Evolutionary conservation across 1,140 invertebrate species (phyloP).

Genomic region (Drosophila melanogaster): DNA sequence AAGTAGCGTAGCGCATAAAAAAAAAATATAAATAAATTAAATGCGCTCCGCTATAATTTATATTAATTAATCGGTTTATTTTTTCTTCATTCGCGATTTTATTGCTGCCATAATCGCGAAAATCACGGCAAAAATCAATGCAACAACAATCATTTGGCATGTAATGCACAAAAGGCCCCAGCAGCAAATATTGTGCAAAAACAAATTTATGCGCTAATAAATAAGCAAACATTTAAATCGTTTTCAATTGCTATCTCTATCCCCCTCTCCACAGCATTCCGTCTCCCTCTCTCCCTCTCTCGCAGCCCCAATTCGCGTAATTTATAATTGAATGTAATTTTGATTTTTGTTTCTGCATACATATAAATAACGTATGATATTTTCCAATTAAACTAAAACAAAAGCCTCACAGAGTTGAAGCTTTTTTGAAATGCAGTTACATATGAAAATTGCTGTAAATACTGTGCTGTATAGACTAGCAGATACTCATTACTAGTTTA

Average conservation of each 20-base stretch:
- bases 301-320: conserved; percentile 37
- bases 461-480: not conserved
- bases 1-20: conserved; percentile 21
- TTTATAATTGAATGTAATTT: conserved; percentile 52
- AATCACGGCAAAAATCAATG: conserved; percentile 43
- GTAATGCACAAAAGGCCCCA: conserved; percentile 40
- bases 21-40: conserved; percentile 55
- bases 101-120: conserved; percentile 49
- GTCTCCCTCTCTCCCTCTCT: not conserved
- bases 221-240: conserved; percentile 63
- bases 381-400: conserved; percentile 42
- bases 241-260: conserved; percentile 51
- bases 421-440: not conserved
- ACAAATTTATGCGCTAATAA: conserved; percentile 71
- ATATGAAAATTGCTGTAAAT: not conserved
- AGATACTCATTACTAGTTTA: conserved; percentile 1
- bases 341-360: conserved; percentile 21
- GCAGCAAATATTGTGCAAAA: conserved; percentile 42
- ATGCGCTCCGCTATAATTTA: conserved; percentile 67
- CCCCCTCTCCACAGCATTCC: not conserved
- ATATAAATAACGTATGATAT: conserved; percentile 29
- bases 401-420: conserved; percentile 3
- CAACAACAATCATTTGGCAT: conserved; percentile 39
- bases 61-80: conserved; percentile 75
- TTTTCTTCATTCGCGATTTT: conserved; percentile 27